These are phyloP conservation scores for Acrobasis repandana DNA, from an alignment of 2,888 invertebrate species.

Conservation along the genomic window DNA sequence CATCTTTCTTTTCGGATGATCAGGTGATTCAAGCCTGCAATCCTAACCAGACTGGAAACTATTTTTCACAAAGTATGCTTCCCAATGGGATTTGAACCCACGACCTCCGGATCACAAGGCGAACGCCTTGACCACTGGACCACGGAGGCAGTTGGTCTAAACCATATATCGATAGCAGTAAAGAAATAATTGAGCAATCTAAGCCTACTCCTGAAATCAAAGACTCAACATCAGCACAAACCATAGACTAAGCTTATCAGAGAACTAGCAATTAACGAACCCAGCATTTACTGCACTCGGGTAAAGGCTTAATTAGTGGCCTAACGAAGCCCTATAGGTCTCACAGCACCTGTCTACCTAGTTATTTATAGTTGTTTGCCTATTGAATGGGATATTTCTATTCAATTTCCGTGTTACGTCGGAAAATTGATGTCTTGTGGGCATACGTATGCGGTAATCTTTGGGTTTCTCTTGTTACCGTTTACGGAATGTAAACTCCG, in stretches of 20 bases:
- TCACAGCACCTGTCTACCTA: constrained; percentile 53
- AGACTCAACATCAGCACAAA: background rate
- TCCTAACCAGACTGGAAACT: too few species aligned
- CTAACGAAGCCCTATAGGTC: constrained; percentile 51
- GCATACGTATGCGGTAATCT: constrained; percentile 28
- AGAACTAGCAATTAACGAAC: constrained; percentile 18
- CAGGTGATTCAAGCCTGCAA: too few species aligned
- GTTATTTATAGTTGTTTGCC: constrained; percentile 58
- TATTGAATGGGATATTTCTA: constrained; percentile 21
- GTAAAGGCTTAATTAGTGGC: constrained; percentile 53
- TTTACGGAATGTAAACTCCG: background rate
- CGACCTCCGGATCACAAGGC: too few species aligned
- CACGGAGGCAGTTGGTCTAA: too few species aligned
- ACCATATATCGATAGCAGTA: background rate
- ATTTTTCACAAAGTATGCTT: too few species aligned
- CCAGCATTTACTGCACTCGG: constrained; percentile 11
- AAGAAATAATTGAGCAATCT: constrained; percentile 12
- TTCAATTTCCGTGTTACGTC: constrained; percentile 29
- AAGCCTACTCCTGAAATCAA: constrained; percentile 5
- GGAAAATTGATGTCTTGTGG: constrained; percentile 15
- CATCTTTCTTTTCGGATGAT: too few species aligned
- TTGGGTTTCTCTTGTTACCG: constrained; percentile 12
- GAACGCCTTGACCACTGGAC: too few species aligned
- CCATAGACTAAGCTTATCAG: constrained; percentile 10
- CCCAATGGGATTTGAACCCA: too few species aligned